These are phyloP conservation scores for Rhagonycha lutea DNA, from an alignment of 2,888 invertebrate species.

Conservation along the genomic window DNA sequence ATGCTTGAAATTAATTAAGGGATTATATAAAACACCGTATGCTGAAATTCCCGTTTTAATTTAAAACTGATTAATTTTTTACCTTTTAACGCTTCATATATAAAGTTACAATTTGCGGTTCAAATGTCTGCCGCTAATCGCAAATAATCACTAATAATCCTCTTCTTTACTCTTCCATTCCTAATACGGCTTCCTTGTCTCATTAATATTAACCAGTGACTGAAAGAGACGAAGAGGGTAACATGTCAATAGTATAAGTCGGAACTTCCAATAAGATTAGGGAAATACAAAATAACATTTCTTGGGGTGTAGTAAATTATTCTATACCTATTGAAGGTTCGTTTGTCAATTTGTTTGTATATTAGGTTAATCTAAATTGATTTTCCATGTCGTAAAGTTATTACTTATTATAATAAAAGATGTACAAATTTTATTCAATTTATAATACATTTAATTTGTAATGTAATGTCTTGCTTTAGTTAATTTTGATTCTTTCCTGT, in stretches of 20 bases:
- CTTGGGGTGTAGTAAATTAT: slow-evolving; percentile 46
- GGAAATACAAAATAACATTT: slow-evolving; percentile 47
- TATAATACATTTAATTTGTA: background rate
- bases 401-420: background rate
- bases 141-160: slow-evolving; percentile 50
- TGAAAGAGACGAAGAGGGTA: slow-evolving; percentile 36
- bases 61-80: slow-evolving; percentile 21
- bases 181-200: slow-evolving; percentile 46
- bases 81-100: slow-evolving; percentile 19
- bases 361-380: slow-evolving; percentile 35
- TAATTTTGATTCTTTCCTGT: background rate
- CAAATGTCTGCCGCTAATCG: slow-evolving; percentile 46
- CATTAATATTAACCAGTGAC: slow-evolving; percentile 49
- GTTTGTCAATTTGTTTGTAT: slow-evolving; percentile 39
- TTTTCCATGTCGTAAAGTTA: background rate
- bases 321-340: slow-evolving; percentile 42
- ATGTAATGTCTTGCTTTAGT: background rate
- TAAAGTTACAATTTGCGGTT: slow-evolving; percentile 38
- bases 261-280: slow-evolving; percentile 48
- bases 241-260: slow-evolving; percentile 48
- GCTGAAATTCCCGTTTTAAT: background rate
- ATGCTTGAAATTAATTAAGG: background rate
- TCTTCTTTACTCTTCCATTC: slow-evolving; percentile 43
- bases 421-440: background rate
- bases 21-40: background rate